These are phyloP conservation scores for Stictocephala bisonia DNA, from an alignment of 2,888 invertebrate genomes.

Conservation along the genomic window DNA sequence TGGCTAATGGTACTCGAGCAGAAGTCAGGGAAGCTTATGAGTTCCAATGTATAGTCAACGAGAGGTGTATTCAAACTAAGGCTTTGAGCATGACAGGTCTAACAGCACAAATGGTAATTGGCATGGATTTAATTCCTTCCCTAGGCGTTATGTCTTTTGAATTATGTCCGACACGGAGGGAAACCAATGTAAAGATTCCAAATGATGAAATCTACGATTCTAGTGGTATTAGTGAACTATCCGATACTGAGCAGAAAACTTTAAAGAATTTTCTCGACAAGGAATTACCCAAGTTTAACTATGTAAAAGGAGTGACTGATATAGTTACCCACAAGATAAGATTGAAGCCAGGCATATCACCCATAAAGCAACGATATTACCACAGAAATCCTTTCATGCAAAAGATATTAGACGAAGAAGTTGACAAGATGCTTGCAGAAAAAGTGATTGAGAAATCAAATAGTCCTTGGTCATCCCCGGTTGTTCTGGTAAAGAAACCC, in stretches of 20 bases:
- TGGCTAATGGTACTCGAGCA: background rate
- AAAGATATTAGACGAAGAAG: slow-evolving; percentile 49
- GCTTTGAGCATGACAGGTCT: background rate
- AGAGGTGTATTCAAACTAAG: background rate
- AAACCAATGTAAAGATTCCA: background rate
- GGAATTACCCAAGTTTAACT: slow-evolving; percentile 4
- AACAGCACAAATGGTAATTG: background rate
- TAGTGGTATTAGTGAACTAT: background rate
- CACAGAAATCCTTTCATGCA: slow-evolving; percentile 42
- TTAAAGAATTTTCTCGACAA: background rate
- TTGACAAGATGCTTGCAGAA: slow-evolving; percentile 55
- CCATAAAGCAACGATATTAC: slow-evolving; percentile 6
- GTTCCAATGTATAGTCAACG: background rate
- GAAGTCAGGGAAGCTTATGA: background rate
- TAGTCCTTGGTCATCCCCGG: slow-evolving; percentile 57
- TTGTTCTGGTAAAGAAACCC: slow-evolving; percentile 54
- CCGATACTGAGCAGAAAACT: background rate
- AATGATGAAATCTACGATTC: background rate
- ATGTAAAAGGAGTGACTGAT: background rate
- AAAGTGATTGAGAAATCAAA: slow-evolving; percentile 56
- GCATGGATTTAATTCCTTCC: background rate
- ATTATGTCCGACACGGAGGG: background rate
- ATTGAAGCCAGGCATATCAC: background rate
- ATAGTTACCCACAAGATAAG: slow-evolving; percentile 10
- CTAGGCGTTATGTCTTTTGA: background rate